Evolutionary conservation across 2,888 invertebrate species (phyloP), one percentile per base, ranked within the genome.

Genomic region (Melieria crassipennis): DNA sequence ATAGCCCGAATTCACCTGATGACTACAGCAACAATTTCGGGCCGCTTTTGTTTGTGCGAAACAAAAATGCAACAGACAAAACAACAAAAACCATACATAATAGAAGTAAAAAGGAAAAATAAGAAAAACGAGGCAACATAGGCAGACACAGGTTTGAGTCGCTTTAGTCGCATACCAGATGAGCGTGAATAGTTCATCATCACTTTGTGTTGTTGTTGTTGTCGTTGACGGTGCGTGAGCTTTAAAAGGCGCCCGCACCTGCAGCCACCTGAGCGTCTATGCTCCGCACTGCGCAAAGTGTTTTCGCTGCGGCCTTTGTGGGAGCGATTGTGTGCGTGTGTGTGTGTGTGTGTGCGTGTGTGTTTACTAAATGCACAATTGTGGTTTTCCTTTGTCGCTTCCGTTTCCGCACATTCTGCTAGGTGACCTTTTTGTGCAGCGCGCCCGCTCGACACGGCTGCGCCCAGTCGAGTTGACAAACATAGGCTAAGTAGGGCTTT

Each of bases 301-400:
- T 30, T 30, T 30, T 30, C 30, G 30, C 30, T 30, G 30, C 30
- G 30, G 1, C 30, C 30, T 30, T 30, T 30, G 30, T 30, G 30
- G 30, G 1, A 30, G 30, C 2, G 30, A 16, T 16, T 16, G 30
- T 30, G n/a, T n/a, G n/a, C n/a, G n/a, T n/a, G n/a, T n/a, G n/a
- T n/a, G n/a, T 30, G 68, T 63, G 55, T 64, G 65, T 48, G 30
- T 68, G 60, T 65, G 58, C 71, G 74, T 60, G 63, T 65, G 30
- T 68, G 73, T 75, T 76, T 70, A 69, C 65, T 67, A 75, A 73
- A 79, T 77, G 79, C 77, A 78, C 79, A 83, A 82, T 82, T 83
- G 83, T 79, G 83, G 83, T 80, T 82, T 83, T 83, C 82, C 83
- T 80, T 79, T 81, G 82, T 81, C 80, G 80, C 76, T 82, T 82